phyloP scores from a whole-genome alignment of 2,113 vertebrate genomes.

The Hydropotes inermis region DNA sequence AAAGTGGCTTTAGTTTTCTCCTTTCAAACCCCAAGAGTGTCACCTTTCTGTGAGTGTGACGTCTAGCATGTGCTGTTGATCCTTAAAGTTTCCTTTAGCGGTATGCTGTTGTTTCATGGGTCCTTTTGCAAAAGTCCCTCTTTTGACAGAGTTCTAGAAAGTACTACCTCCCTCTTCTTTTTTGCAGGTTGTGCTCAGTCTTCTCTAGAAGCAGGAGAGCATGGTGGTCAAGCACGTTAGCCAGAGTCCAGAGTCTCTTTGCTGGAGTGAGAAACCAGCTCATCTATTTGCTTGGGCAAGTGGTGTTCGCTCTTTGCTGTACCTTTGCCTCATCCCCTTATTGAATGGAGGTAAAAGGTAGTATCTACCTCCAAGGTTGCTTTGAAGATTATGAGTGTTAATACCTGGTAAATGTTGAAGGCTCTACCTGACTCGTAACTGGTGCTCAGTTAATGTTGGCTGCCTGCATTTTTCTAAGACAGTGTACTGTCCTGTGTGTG shows the following conservation, averaged over 20 bases:
- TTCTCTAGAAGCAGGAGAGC: not conserved
- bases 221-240: no score
- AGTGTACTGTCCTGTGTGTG: not conserved
- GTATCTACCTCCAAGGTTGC: not conserved
- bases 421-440: not conserved
- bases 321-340: not conserved
- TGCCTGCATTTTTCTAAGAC: not conserved
- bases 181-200: not conserved
- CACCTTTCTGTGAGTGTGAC: not conserved
- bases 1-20: not conserved
- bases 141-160: not conserved
- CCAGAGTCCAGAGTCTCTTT: not conserved
- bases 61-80: not conserved
- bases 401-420: not conserved
- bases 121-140: not conserved
- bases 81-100: not conserved
- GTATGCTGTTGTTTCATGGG: not conserved
- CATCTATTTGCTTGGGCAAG: not conserved
- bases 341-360: not conserved
- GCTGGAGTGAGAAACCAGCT: not conserved
- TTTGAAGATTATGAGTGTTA: not conserved
- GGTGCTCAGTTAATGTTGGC: not conserved
- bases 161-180: not conserved
- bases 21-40: not conserved
- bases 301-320: not conserved